Evolutionary conservation across 2,888 invertebrate genomes (phyloP), one percentile per base, ranked within the genome.

Genomic region (Carpatolechia fugitivella): DNA sequence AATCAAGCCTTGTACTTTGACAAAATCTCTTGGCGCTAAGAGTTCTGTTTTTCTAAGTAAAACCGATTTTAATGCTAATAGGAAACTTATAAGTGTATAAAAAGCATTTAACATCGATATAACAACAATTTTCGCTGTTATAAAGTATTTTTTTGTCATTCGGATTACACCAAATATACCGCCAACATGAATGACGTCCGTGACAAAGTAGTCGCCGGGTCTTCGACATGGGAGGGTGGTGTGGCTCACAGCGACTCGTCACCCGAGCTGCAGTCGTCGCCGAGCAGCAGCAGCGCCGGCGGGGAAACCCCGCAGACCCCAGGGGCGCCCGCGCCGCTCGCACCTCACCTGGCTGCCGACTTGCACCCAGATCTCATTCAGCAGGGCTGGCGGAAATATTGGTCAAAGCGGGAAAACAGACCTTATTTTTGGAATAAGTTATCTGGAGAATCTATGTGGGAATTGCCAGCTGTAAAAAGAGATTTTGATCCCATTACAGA

Each of bases 341-440:
- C 89, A 4, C 85, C 85, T 29, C 88, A 89, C 62, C 78, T 88
- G 36, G 85, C 87, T 38, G 85, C 87, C 4, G 91, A 90, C 36
- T 70, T 90, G 53, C 91, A 90, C 60, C 90, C 91, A 38, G 91
- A 91, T 67, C 74, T 91, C 30, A 65, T 93, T 6, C 95, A 96
- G 74, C 97, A 97, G 76, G 99, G 98, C 4, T 99, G 99, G 99
- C 93, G 98, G 59, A 97, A 97, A 72, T 98, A 96, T 82, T 99
- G 98, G 98, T 98, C 98, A 16, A 97, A 97, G 76, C 91, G 98
- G 54, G 98, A 99, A 82, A 97, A 96, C 76, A 91, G 98, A 29
- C 97, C 97, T 1, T 99, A 99, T 81, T 99, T 96, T 86, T 99
- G 98, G 96, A 99, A 99, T 80, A 98, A 98, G 87, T 86, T 96